Conservation (phyloP, 1,140 invertebrate species). For the Pogonus chalceus region DNA sequence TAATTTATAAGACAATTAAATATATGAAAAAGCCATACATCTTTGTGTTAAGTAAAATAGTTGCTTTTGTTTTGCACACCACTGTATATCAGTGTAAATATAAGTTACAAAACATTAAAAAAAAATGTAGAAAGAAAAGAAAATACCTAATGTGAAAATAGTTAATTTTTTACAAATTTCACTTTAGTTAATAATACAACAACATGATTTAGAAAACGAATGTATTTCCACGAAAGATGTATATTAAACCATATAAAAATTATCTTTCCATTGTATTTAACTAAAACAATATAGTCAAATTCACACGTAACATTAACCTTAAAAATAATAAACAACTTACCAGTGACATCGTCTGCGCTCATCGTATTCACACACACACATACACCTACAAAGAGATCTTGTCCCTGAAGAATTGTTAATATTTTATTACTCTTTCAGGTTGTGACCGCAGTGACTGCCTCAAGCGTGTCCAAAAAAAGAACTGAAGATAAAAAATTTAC, state of each 20-base stretch:
- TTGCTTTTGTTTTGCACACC: no score
- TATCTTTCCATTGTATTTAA: neutral
- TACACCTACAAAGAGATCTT: no score
- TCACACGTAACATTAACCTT: neutral
- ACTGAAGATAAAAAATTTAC: neutral
- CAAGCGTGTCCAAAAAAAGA: conserved; percentile 11
- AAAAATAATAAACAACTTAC: neutral
- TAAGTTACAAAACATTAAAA: no score
- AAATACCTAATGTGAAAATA: no score
- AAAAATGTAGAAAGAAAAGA: no score
- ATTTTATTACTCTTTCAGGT: conserved; percentile 23
- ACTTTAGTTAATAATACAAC: no score
- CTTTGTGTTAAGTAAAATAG: no score
- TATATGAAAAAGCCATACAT: no score
- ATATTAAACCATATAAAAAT: neutral
- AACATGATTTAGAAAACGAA: conserved; percentile 1
- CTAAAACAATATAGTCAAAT: neutral
- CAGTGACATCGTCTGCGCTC: neutral
- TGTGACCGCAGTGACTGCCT: conserved; percentile 31
- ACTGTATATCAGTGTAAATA: no score
- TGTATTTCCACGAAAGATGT: neutral
- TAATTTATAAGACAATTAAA: no score
- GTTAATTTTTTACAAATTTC: no score
- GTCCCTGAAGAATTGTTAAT: neutral
- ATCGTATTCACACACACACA: no score